Evolutionary conservation across 2,888 invertebrate genomes (phyloP), one percentile per base, ranked within the genome.

Genomic region (Geophilus truncorum): DNA sequence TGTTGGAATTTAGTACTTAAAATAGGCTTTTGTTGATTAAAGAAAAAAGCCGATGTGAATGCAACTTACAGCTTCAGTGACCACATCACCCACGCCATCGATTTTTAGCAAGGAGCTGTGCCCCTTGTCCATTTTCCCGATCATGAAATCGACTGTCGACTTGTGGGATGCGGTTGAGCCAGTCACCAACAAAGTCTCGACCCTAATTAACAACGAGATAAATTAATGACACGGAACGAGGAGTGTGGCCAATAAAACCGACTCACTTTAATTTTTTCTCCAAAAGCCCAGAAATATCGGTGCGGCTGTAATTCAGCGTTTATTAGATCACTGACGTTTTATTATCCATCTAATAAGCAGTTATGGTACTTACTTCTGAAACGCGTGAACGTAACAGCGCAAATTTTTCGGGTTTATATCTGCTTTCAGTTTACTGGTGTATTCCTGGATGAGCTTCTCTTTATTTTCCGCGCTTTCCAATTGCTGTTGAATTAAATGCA

Each of bases 71-170:
- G 93, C 91, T 88, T 96, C 95, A 82, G 92, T 91, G 82, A 96
- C 89, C 6, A 95, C 94, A 88, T 95, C 95, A n/a, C 94, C 94
- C 77, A 92, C 93, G 82, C 92, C 91, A 85, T 95, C 95, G 82
- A 96, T 91, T 86, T 94, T 93, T 80, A 96, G 89, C 83, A 95
- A 91, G 82, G 94, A 94, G 79, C 94, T 92, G 85, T 92, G 92
- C 85, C 93, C 92, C 86, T 93, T 94, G 86, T 94, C 93, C 86
- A 93, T 89, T 84, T 92, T 92, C 82, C 91, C 90, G 88, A 93
- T 91, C 87, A 94, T 90, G 85, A 92, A 92, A 87, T 93, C 93
- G 77, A 95, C 93, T 82, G 94, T 93, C 82, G 91, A 89, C 82
- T 93, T 90, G 88, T 94, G 94, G 0, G 93, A 92, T 81, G 93